phyloP scores from a whole-genome alignment of 2,888 invertebrate genomes.

The Drosophila subsilvestris region DNA sequence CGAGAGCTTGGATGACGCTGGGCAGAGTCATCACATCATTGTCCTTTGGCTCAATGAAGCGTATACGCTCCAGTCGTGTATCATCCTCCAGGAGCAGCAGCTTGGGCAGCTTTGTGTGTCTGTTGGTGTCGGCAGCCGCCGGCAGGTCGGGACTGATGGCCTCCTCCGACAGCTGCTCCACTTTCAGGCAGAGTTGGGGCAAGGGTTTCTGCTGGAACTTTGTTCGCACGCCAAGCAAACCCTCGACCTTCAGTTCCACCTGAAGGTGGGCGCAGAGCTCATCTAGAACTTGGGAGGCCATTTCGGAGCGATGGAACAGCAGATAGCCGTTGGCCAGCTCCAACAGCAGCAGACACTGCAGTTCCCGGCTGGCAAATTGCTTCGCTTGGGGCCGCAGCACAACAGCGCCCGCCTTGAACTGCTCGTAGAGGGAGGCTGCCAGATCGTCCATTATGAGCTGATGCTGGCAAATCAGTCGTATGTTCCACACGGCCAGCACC shows the following conservation, averaged over 20 bases:
- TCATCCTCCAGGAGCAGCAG: slow-evolving; percentile 93
- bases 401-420: slow-evolving; percentile 64
- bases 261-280: slow-evolving; percentile 87
- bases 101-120: slow-evolving; percentile 86
- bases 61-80: slow-evolving; percentile 91
- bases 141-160: slow-evolving; percentile 43
- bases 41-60: slow-evolving; percentile 87
- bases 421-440: slow-evolving; percentile 87
- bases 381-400: slow-evolving; percentile 69
- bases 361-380: slow-evolving; percentile 77
- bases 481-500: slow-evolving; percentile 87
- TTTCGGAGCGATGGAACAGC: slow-evolving; percentile 89
- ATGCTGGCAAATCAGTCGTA: slow-evolving; percentile 90
- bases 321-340: slow-evolving; percentile 89
- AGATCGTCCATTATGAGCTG: slow-evolving; percentile 91
- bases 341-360: slow-evolving; percentile 85
- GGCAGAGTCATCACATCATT: slow-evolving; percentile 85
- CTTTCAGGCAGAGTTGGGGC: slow-evolving; percentile 92
- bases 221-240: slow-evolving; percentile 94
- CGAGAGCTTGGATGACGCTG: slow-evolving; percentile 90
- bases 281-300: slow-evolving; percentile 88
- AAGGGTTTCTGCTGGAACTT: slow-evolving; percentile 92
- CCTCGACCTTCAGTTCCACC: slow-evolving; percentile 89
- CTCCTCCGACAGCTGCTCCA: slow-evolving; percentile 83
- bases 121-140: slow-evolving; percentile 83